phyloP scores from a whole-genome alignment of 2,797 vertebrate genomes.

The Tadarida brasiliensis region DNA sequence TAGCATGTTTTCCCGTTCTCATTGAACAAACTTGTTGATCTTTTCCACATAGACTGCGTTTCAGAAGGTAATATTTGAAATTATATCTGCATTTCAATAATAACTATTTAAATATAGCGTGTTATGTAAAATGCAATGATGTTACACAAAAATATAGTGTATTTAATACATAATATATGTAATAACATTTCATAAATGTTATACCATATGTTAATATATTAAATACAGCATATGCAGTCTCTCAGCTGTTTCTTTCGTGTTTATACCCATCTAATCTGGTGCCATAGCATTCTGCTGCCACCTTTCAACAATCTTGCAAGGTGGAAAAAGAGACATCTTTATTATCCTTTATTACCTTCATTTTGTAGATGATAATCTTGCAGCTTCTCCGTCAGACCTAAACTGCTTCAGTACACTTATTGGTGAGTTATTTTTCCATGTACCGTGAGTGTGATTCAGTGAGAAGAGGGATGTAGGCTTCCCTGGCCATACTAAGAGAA shows the following conservation, averaged over 20 bases:
- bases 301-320: not conserved
- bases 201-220: not conserved
- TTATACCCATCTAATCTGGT: not conserved
- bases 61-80: not conserved
- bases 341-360: not conserved
- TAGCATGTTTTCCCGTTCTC: not conserved
- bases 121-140: not conserved
- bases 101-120: not conserved
- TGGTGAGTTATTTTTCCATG: not conserved
- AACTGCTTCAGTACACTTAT: not conserved
- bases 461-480: not conserved
- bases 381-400: not conserved
- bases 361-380: not conserved
- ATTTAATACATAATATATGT: not conserved
- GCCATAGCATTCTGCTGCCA: not conserved
- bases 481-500: accelerated
- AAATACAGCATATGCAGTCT: not conserved
- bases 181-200: not conserved
- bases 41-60: not conserved
- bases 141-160: not conserved
- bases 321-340: not conserved
- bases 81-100: not conserved
- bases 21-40: not conserved
- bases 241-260: not conserved
- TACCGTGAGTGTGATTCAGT: not conserved